These are phyloP conservation scores for Chrysolina oricalcia DNA, from an alignment of 2,888 invertebrate species.

Conservation along the genomic window DNA sequence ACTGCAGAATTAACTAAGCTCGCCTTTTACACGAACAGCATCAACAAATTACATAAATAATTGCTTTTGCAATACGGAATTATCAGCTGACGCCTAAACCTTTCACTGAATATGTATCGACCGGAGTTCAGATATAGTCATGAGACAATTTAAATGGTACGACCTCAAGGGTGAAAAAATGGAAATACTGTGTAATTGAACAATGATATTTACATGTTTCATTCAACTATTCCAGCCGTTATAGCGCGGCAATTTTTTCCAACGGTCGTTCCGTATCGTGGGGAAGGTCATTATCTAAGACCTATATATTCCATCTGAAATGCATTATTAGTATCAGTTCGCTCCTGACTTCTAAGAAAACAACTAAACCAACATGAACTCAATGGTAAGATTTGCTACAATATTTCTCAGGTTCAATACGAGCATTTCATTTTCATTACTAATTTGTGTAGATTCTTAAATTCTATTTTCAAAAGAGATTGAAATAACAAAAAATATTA, in stretches of 20 bases:
- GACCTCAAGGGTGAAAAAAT: slow-evolving; percentile 16
- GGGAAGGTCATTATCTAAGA: neutral
- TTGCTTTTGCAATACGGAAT: neutral
- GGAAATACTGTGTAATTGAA: slow-evolving; percentile 11
- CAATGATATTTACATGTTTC: neutral
- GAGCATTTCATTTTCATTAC: too few species aligned
- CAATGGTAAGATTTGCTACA: neutral
- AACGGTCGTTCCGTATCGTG: neutral
- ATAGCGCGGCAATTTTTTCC: neutral
- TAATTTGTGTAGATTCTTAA: too few species aligned
- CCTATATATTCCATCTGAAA: neutral
- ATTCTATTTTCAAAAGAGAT: too few species aligned
- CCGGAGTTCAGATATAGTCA: slow-evolving; percentile 6
- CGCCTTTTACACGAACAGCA: too few species aligned
- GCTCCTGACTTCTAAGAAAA: neutral
- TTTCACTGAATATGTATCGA: neutral
- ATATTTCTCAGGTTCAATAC: too few species aligned
- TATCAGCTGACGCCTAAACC: slow-evolving; percentile 7
- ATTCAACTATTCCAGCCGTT: neutral
- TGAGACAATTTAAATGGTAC: slow-evolving; percentile 5
- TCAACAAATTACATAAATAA: neutral
- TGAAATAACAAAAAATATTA: too few species aligned
- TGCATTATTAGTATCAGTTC: neutral
- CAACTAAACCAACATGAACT: slow-evolving; percentile 7
- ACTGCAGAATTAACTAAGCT: too few species aligned